Base-by-base conservation (phyloP, 2,113 vertebrate genomes). In the Oostethus manadensis region DNA sequence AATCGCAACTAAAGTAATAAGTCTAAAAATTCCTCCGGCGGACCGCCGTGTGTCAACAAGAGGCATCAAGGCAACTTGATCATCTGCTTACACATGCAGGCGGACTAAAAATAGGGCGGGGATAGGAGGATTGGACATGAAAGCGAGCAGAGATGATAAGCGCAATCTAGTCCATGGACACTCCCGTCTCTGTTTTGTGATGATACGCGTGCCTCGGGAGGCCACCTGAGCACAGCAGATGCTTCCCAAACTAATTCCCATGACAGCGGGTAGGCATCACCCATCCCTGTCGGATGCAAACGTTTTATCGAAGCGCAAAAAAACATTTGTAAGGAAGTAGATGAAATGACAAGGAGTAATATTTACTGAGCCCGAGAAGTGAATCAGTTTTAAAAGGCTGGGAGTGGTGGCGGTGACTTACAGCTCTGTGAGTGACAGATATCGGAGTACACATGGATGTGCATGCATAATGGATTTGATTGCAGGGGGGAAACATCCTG, bases 361-460 rank as follows among this genome's bases (percentile, higher is more conserved):
- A 59, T 68, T 77, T 56, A 55, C 56, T 0, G 33, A 66, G 51
- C 64, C 55, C 70, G 79, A 83, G 74, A 79, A 78, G 70, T 73
- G 66, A 83, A 83, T 79, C 71, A 53, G 51, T 71, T 83, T 80
- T 77, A 73, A 79, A 57, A 43, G 66, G 43, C 49, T 49, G 15
- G 60, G 79, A 79, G 71, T 73, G 71, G 51, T 47, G 51, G 79
- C 43, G 51, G 54, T 64, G 74, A 77, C 64, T 83, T 67, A 62
- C 49, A 55, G 64, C 17, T 77, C 72, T 44, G 42, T 61, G 73
- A 82, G 80, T 81, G 82, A 88, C 86, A 86, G 77, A 78, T 74
- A 75, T 82, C 81, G 81, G 81, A 68, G 74, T 78, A 80, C 72
- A 86, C 73, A 78, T 62, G 71, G 73, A 81, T 71, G 73, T 74